Percentiles rank a stretch among this genome's conserved stretches.
phyloP scores from a whole-genome alignment of 2,797 vertebrate species.

The Percopsis omiscomaycus region DNA sequence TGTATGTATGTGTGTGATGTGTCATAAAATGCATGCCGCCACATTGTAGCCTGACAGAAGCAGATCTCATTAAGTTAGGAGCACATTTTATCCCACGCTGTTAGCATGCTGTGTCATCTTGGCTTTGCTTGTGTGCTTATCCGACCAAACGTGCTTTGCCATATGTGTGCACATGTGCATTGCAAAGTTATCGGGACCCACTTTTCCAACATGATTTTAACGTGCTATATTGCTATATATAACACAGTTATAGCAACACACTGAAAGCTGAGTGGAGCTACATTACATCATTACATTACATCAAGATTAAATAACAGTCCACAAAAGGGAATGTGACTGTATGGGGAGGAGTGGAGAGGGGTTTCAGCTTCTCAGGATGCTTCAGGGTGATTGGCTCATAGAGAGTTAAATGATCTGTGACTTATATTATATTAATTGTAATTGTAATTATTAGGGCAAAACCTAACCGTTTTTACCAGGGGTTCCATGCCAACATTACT shows the following conservation, averaged over 20 bases:
- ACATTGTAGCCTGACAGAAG: conserved; percentile 26
- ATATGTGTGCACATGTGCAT: background rate
- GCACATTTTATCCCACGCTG: conserved; percentile 22
- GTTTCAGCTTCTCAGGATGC: background rate
- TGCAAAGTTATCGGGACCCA: background rate
- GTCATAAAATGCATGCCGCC: conserved; percentile 29
- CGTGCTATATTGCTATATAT: background rate
- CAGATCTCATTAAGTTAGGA: conserved; percentile 55
- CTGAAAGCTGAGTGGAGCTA: background rate
- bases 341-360: background rate
- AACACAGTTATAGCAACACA: background rate
- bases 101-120: background rate
- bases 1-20: background rate
- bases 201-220: background rate
- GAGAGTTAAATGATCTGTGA: too few species aligned
- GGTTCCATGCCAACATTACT: too few species aligned
- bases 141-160: background rate
- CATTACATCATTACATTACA: background rate
- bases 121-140: background rate
- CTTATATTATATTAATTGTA: too few species aligned
- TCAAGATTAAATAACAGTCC: too few species aligned
- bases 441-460: too few species aligned
- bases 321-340: background rate
- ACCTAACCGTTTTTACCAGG: too few species aligned
- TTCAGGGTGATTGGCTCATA: too few species aligned